Conservation (phyloP, 2,113 vertebrate genomes). For the Fregata magnificens region DNA sequence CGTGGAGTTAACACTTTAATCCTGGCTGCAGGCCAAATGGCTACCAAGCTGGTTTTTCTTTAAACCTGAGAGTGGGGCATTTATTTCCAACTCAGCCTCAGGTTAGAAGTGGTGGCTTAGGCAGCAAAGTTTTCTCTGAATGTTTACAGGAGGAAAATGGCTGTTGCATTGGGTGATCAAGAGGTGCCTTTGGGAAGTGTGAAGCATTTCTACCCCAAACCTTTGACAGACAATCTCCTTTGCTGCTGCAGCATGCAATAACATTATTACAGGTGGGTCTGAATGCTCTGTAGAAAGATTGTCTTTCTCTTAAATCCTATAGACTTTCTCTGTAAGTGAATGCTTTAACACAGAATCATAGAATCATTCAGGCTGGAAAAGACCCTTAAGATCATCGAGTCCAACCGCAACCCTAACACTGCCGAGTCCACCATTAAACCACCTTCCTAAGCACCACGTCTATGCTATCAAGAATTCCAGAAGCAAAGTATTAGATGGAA, state of each 20-base stretch:
- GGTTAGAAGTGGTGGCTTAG: slow-evolving; percentile 15
- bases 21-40: slow-evolving; percentile 70
- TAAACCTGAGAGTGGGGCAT: slow-evolving; percentile 38
- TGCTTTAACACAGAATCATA: not conserved
- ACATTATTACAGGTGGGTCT: not conserved
- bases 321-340: not conserved
- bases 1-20: slow-evolving; percentile 63
- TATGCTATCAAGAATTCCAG: not conserved
- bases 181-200: not conserved
- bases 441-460: not conserved
- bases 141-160: slow-evolving; percentile 13
- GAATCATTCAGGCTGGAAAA: not conserved
- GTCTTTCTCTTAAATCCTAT: not conserved
- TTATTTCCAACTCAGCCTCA: slow-evolving; percentile 34
- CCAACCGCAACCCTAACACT: not conserved
- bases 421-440: not conserved
- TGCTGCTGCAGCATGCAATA: not conserved
- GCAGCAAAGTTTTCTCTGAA: not conserved
- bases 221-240: slow-evolving; percentile 29
- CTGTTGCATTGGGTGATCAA: not conserved
- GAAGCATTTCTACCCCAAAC: not conserved
- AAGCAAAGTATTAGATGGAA: not conserved
- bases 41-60: slow-evolving; percentile 58
- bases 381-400: not conserved
- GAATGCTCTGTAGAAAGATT: not conserved